Percentiles rank a stretch among this genome's conserved stretches.
Evolutionary conservation across 2,888 invertebrate genomes (phyloP).

Genomic region (Lithophane socia): DNA sequence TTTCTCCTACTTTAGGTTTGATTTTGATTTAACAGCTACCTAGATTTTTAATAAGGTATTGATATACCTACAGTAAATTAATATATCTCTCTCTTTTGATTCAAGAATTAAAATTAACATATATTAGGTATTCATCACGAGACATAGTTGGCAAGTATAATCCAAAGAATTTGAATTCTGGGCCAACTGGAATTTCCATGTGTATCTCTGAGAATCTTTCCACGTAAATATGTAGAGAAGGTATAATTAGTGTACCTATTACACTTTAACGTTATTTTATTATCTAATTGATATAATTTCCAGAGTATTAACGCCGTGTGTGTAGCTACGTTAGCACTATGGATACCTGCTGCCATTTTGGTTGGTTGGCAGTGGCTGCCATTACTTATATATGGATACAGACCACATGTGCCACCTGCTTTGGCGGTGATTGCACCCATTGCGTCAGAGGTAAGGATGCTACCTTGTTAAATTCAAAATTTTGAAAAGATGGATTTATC

Average conservation of each 20-base stretch:
- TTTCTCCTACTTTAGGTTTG: not conserved
- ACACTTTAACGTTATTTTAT: not conserved
- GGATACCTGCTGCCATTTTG: constrained; percentile 88
- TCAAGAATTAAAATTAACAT: not conserved
- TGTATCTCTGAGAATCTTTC: not conserved
- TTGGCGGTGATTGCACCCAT: constrained; percentile 87
- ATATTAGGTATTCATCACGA: not conserved
- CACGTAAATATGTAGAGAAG: not conserved
- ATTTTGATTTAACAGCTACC: not conserved
- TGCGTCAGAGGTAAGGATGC: constrained; percentile 84
- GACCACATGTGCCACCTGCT: constrained; percentile 85
- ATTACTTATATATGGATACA: constrained; percentile 80
- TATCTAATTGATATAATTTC: constrained; percentile 15
- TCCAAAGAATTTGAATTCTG: constrained; percentile 2
- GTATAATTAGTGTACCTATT: not conserved
- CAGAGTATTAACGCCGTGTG: constrained; percentile 85
- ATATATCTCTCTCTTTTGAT: not conserved
- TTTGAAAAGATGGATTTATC: not conserved
- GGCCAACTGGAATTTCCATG: not conserved
- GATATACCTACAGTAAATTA: not conserved
- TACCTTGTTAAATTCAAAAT: not conserved
- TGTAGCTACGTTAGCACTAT: constrained; percentile 84
- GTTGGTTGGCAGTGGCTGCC: constrained; percentile 88
- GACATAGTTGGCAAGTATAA: not conserved
- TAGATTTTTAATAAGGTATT: not conserved